phyloP scores from a whole-genome alignment of 2,797 vertebrate species.

The Lagodon rhomboides region DNA sequence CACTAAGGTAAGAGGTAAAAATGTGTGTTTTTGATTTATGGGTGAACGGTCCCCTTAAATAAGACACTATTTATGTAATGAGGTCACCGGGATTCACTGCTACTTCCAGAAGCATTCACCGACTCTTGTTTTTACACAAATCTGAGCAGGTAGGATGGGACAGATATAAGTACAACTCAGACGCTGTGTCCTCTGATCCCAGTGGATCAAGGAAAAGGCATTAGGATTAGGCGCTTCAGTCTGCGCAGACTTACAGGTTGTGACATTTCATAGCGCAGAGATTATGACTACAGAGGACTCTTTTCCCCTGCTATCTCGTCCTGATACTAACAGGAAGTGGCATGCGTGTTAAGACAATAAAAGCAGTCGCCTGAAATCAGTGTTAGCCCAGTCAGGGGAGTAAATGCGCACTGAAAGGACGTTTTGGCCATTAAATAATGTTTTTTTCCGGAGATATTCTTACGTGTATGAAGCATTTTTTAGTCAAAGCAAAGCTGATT shows the following conservation, averaged over 20 bases:
- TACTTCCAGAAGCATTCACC: conserved; percentile 16
- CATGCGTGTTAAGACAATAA: conserved; percentile 72
- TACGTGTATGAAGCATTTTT: conserved; percentile 1
- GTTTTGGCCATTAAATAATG: conserved; percentile 11
- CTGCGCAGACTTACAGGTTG: conserved; percentile 49
- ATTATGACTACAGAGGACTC: conserved; percentile 31
- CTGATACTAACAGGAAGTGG: conserved; percentile 73
- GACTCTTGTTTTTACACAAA: conserved; percentile 11
- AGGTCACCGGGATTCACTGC: conserved; percentile 2
- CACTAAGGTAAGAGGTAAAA: too few relatives aligned
- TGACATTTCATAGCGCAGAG: conserved; percentile 56
- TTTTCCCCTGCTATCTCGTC: conserved; percentile 32
- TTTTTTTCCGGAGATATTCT: not conserved
- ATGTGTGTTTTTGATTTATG: too few relatives aligned
- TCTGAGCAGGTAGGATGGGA: conserved; percentile 21
- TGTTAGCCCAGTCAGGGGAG: conserved; percentile 29
- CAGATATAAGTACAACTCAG: conserved; percentile 17
- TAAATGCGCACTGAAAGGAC: conserved; percentile 39
- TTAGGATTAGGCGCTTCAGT: conserved; percentile 41
- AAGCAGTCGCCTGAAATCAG: conserved; percentile 68
- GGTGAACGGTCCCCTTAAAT: not conserved
- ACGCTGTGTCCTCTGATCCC: conserved; percentile 33
- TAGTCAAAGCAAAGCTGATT: conserved; percentile 5
- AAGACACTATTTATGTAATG: conserved; percentile 6
- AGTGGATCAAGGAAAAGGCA: conserved; percentile 27